Percentiles rank a stretch among this genome's conserved stretches.
These are phyloP conservation scores for Eulemur macaco DNA, from an alignment of 2,113 vertebrate species.

Conservation along the genomic window DNA sequence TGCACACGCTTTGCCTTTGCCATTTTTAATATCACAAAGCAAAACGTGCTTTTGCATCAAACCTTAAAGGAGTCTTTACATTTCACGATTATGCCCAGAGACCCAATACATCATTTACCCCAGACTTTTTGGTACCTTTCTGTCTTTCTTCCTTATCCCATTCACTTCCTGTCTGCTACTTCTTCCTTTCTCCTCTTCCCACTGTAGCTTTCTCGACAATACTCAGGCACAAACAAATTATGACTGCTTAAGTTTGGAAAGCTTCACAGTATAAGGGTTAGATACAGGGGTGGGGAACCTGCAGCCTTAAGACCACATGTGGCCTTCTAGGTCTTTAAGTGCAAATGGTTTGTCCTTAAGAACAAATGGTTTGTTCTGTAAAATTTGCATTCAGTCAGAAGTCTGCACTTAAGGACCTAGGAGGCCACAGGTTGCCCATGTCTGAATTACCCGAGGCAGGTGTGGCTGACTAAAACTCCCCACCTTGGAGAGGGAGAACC, in stretches of 20 bases:
- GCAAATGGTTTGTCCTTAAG: no score
- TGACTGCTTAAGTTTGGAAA: background rate
- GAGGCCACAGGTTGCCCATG: no score
- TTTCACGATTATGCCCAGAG: background rate
- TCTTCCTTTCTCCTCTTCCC: background rate
- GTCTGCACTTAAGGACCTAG: no score
- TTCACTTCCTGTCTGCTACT: background rate
- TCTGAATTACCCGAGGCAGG: no score
- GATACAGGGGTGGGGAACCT: background rate
- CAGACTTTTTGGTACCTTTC: background rate
- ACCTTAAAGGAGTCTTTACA: background rate
- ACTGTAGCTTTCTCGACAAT: background rate
- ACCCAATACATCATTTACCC: background rate
- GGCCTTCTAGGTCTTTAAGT: no score
- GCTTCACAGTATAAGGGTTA: no score
- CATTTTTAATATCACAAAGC: background rate
- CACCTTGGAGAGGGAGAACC: accelerated
- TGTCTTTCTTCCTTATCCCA: accelerated
- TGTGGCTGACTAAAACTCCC: accelerated
- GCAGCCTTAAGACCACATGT: no score
- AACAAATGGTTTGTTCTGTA: no score
- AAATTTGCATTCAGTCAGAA: no score
- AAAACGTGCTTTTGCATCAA: background rate
- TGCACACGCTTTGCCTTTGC: background rate
- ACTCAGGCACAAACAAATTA: background rate